Conservation (phyloP, 2,113 vertebrate genomes). For the Catagonus wagneri region DNA sequence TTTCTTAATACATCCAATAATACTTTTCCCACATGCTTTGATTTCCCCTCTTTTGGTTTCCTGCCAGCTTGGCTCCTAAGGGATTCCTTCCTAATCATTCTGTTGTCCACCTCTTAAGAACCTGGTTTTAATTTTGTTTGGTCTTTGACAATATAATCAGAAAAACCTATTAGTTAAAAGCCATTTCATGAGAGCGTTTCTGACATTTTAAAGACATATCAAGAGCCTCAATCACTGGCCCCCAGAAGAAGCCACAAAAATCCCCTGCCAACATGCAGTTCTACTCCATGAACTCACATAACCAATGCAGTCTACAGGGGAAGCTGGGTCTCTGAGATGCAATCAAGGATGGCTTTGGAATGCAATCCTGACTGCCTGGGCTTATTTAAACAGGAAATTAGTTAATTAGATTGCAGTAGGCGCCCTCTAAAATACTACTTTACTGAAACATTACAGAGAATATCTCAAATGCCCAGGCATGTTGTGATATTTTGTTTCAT, state of each 20-base stretch:
- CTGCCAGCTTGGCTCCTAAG: conserved; percentile 81
- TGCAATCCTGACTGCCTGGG: conserved; percentile 46
- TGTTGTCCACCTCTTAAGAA: conserved; percentile 80
- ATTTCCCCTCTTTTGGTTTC: conserved; percentile 82
- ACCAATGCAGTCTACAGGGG: conserved; percentile 57
- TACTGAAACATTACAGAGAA: conserved; percentile 19
- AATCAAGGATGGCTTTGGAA: conserved; percentile 53
- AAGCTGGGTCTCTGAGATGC: conserved; percentile 76
- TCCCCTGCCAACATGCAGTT: not conserved
- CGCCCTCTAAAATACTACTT: not conserved
- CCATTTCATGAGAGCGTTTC: conserved; percentile 78
- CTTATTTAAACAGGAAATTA: conserved; percentile 82
- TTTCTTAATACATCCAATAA: conserved; percentile 68
- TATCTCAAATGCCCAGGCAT: not conserved
- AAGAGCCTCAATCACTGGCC: conserved; percentile 47
- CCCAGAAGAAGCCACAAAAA: conserved; percentile 43
- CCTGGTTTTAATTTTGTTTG: conserved; percentile 88
- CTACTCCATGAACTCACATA: conserved; percentile 63
- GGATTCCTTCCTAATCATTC: conserved; percentile 85
- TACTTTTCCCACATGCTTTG: conserved; percentile 81
- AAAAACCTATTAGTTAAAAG: conserved; percentile 86
- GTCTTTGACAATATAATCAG: conserved; percentile 85
- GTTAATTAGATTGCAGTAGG: conserved; percentile 46
- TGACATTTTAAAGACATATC: conserved; percentile 80
- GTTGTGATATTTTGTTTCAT: not conserved